Evolutionary conservation across 2,113 vertebrate species (phyloP).

Genomic region (Cromileptes altivelis): DNA sequence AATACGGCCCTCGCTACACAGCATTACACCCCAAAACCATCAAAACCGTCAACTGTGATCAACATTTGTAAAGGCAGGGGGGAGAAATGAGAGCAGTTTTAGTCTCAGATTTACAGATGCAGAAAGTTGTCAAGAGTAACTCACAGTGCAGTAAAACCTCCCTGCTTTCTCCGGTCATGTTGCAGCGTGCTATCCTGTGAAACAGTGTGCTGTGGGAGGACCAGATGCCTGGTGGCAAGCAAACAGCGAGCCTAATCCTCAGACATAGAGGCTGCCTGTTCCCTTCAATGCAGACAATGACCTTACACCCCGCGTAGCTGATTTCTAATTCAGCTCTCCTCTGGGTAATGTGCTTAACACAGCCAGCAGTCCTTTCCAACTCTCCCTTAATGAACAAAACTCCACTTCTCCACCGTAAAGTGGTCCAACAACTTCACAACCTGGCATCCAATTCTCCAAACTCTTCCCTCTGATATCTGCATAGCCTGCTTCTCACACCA

Average conservation of each 20-base stretch:
- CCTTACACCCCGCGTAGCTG: conserved; percentile 83
- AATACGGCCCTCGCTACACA: background rate
- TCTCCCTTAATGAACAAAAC: conserved; percentile 26
- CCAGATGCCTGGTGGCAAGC: conserved; percentile 76
- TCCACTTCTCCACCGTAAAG: background rate
- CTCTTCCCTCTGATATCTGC: background rate
- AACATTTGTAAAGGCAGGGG: background rate
- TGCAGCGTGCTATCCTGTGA: conserved; percentile 69
- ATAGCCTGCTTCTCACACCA: background rate
- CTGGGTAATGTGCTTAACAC: conserved; percentile 64
- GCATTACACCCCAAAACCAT: background rate
- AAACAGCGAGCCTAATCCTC: conserved; percentile 80
- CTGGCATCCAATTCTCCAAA: background rate
- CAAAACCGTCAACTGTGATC: background rate
- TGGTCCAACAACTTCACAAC: background rate
- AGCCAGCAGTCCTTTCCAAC: conserved; percentile 12
- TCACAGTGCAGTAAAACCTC: conserved; percentile 91
- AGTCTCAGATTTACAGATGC: conserved; percentile 2
- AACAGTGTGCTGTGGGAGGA: conserved; percentile 76
- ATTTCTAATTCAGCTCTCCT: conserved; percentile 84
- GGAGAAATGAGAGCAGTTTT: background rate
- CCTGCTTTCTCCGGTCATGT: conserved; percentile 88
- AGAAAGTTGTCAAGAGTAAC: conserved; percentile 69
- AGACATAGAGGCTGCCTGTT: conserved; percentile 72
- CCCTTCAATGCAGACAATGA: conserved; percentile 81